These are phyloP conservation scores for Pelmatolapia mariae DNA, from an alignment of 2,113 vertebrate genomes.

Conservation along the genomic window DNA sequence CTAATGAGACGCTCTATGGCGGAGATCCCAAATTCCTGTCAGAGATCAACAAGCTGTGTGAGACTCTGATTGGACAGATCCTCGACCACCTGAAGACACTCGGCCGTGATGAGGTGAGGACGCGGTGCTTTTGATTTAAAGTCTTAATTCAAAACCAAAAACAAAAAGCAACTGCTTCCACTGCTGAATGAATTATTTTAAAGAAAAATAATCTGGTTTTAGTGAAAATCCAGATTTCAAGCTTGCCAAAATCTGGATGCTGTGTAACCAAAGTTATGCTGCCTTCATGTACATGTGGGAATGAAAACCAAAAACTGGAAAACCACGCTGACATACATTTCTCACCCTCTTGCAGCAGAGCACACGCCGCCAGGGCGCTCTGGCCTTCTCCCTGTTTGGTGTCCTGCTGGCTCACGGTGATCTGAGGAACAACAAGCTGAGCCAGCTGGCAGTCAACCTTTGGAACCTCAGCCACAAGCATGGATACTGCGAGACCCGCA, in stretches of 20 bases:
- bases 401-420: constrained; percentile 89
- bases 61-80: constrained; percentile 90
- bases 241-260: background rate
- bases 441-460: constrained; percentile 88
- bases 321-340: background rate
- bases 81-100: constrained; percentile 90
- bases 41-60: constrained; percentile 90
- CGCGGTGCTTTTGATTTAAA: background rate
- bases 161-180: background rate
- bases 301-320: background rate
- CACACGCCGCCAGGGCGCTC: constrained; percentile 78
- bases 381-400: constrained; percentile 88
- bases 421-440: constrained; percentile 90
- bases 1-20: constrained; percentile 92
- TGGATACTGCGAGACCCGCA: constrained; percentile 84
- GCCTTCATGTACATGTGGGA: background rate
- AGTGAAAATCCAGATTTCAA: background rate
- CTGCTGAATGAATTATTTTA: fast-evolving
- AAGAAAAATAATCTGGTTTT: background rate
- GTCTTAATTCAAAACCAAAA: background rate
- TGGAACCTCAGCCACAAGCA: constrained; percentile 97
- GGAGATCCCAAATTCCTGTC: constrained; percentile 92
- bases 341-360: constrained; percentile 48
- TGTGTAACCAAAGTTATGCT: background rate
- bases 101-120: constrained; percentile 85